These are phyloP conservation scores for Nixonia krombeini DNA, from an alignment of 1,140 invertebrate genomes.

Conservation along the genomic window DNA sequence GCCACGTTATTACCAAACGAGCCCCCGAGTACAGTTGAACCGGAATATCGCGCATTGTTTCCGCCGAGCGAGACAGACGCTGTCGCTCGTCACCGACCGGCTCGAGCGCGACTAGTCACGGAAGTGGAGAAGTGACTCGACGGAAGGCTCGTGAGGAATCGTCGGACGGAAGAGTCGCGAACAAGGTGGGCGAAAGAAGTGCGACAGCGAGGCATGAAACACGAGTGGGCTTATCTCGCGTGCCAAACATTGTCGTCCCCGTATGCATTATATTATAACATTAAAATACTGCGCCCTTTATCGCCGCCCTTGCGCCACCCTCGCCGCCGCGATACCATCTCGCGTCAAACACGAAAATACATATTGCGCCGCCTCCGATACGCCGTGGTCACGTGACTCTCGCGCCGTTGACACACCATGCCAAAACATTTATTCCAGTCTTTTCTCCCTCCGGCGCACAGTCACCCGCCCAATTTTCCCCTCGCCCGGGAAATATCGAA, in stretches of 20 bases:
- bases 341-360: conserved; percentile 46
- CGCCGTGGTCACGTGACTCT: conserved; percentile 27
- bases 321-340: conserved; percentile 28
- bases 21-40: too few species aligned
- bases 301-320: conserved; percentile 30
- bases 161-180: conserved; percentile 24
- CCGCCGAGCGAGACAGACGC: too few species aligned
- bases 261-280: conserved; percentile 50
- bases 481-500: too few species aligned
- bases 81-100: too few species aligned
- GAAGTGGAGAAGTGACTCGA: too few species aligned
- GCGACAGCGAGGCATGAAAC: conserved; percentile 32
- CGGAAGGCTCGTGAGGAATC: too few species aligned
- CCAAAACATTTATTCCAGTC: too few species aligned
- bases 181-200: background rate
- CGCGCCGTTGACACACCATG: conserved; percentile 27
- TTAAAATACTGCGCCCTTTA: conserved; percentile 50
- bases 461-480: too few species aligned
- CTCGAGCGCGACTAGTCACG: too few species aligned
- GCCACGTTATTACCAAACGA: too few species aligned
- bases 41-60: too few species aligned
- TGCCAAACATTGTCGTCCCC: conserved; percentile 40
- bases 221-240: conserved; percentile 46
- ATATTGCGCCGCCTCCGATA: conserved; percentile 22
- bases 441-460: too few species aligned